A percentile compares a stretch with the other conserved stretches of the same genome.
These are phyloP conservation scores for Myotis vivesi DNA, from an alignment of 2,797 vertebrate genomes.

Conservation along the genomic window DNA sequence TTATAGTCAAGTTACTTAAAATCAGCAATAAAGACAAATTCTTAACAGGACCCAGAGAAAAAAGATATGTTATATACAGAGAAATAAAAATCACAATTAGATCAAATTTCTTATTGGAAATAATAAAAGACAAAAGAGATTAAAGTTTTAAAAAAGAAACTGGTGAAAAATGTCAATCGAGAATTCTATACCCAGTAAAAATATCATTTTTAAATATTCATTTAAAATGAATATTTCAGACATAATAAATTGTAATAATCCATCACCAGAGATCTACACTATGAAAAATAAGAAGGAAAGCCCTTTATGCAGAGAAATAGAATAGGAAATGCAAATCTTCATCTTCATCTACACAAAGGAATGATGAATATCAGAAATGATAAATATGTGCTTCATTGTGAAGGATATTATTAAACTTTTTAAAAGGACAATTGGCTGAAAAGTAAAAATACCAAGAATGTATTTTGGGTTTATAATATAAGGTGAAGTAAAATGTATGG, in stretches of 20 bases:
- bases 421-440: background rate
- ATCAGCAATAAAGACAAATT: background rate
- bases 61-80: background rate
- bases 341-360: background rate
- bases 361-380: background rate
- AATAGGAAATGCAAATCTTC: background rate
- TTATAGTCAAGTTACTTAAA: background rate
- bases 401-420: background rate
- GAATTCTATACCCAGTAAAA: background rate
- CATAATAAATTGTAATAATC: conserved; percentile 6
- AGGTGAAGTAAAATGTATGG: background rate
- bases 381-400: background rate
- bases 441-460: background rate
- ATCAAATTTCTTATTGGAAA: background rate
- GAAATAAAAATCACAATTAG: background rate
- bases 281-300: background rate
- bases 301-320: background rate
- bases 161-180: background rate
- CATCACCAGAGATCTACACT: background rate
- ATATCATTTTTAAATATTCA: background rate
- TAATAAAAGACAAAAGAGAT: background rate
- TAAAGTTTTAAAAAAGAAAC: background rate
- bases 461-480: background rate
- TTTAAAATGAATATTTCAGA: background rate
- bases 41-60: background rate